Base-by-base conservation (phyloP, 2,888 invertebrate species). In the Prosopocoilus inquinatus region DNA sequence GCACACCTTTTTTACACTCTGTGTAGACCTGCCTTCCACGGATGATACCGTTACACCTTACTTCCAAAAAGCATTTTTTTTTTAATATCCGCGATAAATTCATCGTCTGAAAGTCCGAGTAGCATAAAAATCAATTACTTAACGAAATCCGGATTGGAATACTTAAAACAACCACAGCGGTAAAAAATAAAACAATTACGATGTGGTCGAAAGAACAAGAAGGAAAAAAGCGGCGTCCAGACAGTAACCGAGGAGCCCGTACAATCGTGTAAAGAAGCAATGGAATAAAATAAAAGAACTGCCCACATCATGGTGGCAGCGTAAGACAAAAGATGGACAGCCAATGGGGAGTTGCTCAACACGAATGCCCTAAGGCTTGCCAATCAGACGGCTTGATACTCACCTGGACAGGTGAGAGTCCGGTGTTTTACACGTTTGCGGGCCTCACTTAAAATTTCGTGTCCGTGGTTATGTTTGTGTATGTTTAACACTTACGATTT, bases 311-410 rank as follows among this genome's bases (percentile, higher is more conserved):
- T 73, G 73, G 73, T 70, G 69, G 70, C 66, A 64, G 57, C 53
- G 62, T 71, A 72, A 73, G 66, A 72, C 71, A 72, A 73, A 70
- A 68, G 70, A 65, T 56, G 59, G 60, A 63, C 64, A 62, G 64
- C 73, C 73, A 73, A 73, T 73, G 62, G 65, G 64, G 61, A 59
- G 58, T 63, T 59, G 58, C 53, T 47, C 58, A 57, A 50, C 55
- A 62, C 57, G 55, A 50, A 57, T 66, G 60, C 58, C 69, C 71
- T 68, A 50, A 64, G 72, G 73, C 74, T 63, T 68, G 63, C 74
- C 72, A 73, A 74, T 74, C 69, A 64, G 64, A 59, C 65, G 58
- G 52, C 64, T 46, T 34, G 47, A 47, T 47, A 9, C 36, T 48
- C 56, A 56, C 56, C 56, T 56, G 56, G 48, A 38, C 47, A 43